These are phyloP conservation scores for Anoplius nigerrimus DNA, from an alignment of 2,888 invertebrate genomes.

Conservation along the genomic window DNA sequence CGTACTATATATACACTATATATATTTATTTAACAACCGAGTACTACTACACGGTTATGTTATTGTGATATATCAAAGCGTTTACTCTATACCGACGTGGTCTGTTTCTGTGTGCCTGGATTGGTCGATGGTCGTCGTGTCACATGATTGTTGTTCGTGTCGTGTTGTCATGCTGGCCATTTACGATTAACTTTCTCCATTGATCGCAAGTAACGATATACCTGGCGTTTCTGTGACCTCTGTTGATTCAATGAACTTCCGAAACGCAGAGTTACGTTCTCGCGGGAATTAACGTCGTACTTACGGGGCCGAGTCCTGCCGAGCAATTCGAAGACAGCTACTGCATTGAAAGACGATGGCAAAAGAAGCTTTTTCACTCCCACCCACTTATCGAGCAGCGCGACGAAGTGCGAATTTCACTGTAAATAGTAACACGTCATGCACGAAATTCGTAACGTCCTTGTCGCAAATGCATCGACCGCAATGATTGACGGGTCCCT, in stretches of 20 bases:
- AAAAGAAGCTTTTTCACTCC: too few species aligned
- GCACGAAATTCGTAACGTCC: too few species aligned
- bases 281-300: slow-evolving; percentile 9
- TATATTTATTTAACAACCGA: slow-evolving; percentile 58
- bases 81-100: slow-evolving; percentile 63
- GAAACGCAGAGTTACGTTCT: slow-evolving; percentile 20
- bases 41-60: slow-evolving; percentile 47
- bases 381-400: too few species aligned
- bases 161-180: slow-evolving; percentile 76
- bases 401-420: too few species aligned
- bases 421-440: too few species aligned
- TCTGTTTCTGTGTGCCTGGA: slow-evolving; percentile 75
- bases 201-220: slow-evolving; percentile 8
- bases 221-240: background rate
- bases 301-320: slow-evolving; percentile 20
- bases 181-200: slow-evolving; percentile 45
- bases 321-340: slow-evolving; percentile 12
- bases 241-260: background rate
- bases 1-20: slow-evolving; percentile 40
- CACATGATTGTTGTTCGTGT: slow-evolving; percentile 75
- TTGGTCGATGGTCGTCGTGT: slow-evolving; percentile 75
- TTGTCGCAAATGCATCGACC: too few species aligned
- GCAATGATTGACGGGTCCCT: too few species aligned
- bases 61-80: slow-evolving; percentile 47
- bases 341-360: too few species aligned